A percentile compares a stretch with the other conserved stretches of the same genome.
phyloP scores from a whole-genome alignment of 2,113 vertebrate species.

The Psittacus erithacus region DNA sequence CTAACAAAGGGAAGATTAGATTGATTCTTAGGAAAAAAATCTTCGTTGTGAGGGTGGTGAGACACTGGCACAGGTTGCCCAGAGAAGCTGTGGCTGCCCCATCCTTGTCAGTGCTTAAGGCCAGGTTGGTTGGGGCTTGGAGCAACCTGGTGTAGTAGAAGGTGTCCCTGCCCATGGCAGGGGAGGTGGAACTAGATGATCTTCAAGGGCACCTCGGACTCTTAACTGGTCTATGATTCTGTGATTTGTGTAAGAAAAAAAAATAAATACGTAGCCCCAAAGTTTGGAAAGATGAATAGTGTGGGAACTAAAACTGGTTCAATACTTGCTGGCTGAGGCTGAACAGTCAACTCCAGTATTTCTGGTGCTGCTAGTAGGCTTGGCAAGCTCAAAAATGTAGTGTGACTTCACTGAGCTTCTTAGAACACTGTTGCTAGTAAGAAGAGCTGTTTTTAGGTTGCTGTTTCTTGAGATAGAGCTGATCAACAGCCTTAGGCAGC shows the following conservation, averaged over 20 bases:
- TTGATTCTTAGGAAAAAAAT: background rate
- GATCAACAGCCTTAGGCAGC: background rate
- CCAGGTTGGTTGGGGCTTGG: background rate
- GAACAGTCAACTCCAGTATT: background rate
- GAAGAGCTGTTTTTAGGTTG: background rate
- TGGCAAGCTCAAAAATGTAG: background rate
- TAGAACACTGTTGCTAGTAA: background rate
- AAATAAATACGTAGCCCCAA: background rate
- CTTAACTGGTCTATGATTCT: background rate
- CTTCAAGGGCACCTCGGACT: background rate
- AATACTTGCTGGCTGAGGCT: background rate
- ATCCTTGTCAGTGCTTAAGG: background rate
- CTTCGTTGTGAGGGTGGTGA: background rate
- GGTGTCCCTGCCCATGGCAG: background rate
- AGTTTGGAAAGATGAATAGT: background rate
- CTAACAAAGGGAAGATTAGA: background rate
- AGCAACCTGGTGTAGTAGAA: background rate
- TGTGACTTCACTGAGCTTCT: background rate
- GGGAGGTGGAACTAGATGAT: background rate
- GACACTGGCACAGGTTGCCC: background rate
- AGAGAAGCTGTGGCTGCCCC: background rate
- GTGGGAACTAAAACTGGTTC: background rate
- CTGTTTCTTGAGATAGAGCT: background rate
- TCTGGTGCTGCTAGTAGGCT: background rate
- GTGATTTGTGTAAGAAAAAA: background rate